A percentile compares a stretch with the other conserved stretches of the same genome.
Evolutionary conservation across 2,888 invertebrate species (phyloP).

Genomic region (Cheilosia pagana): DNA sequence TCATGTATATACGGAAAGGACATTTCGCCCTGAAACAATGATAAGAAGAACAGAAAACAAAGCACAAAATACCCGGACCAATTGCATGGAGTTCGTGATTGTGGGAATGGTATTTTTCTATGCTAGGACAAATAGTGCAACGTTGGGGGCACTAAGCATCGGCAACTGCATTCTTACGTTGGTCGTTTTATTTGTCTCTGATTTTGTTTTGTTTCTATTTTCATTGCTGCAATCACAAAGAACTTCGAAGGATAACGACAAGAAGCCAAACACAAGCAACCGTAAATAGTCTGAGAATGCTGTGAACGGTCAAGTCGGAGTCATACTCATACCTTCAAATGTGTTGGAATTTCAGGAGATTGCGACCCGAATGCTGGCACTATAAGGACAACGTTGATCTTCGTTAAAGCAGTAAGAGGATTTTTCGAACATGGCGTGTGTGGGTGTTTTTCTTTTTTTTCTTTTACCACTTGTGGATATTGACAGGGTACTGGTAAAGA

Average conservation of each 20-base stretch:
- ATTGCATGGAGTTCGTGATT: constrained; percentile 40
- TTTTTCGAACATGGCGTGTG: constrained; percentile 22
- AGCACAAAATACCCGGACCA: constrained; percentile 3
- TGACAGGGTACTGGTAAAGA: constrained; percentile 11
- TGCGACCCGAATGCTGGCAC: constrained; percentile 24
- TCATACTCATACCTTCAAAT: constrained; percentile 3
- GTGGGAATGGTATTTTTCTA: constrained; percentile 23
- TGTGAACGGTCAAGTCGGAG: constrained; percentile 14
- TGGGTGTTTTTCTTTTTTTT: constrained; percentile 6
- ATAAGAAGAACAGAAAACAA: background rate
- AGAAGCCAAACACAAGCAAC: constrained; percentile 46
- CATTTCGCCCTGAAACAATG: constrained; percentile 31
- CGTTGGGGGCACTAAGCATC: background rate
- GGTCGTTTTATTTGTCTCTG: background rate
- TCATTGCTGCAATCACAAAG: constrained; percentile 32
- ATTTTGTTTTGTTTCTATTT: constrained; percentile 5
- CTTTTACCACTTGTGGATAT: constrained; percentile 12
- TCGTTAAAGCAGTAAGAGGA: constrained; percentile 35
- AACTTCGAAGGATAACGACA: constrained; percentile 43
- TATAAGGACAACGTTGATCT: constrained; percentile 41
- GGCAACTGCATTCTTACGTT: constrained; percentile 3
- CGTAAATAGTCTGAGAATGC: constrained; percentile 49
- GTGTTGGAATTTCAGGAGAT: constrained; percentile 11
- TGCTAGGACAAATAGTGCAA: constrained; percentile 1
- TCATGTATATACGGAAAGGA: constrained; percentile 30